Base-by-base conservation (phyloP, 2,888 invertebrate genomes). In the Drosophila fulvimacula region DNA sequence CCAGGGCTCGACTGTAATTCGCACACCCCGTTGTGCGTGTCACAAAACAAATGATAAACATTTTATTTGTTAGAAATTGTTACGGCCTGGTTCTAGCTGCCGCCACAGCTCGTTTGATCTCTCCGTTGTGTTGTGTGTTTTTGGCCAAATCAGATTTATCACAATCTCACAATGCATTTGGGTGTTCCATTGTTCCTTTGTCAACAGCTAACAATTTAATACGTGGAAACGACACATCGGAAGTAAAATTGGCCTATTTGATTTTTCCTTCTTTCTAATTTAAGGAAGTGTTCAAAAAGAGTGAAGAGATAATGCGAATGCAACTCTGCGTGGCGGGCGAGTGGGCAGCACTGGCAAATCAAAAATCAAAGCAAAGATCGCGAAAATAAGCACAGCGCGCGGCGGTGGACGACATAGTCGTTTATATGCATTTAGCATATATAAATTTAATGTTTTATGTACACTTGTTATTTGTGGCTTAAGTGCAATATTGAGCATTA, bases 31-130 rank as follows among this genome's bases (percentile, higher is more conserved):
- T 69, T 62, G 82, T 83, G 86, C 81, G 82, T 82, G 80, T 87
- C 85, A 80, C 87, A 85, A 69, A 90, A 90, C 88, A 90, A 89
- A 82, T 87, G 84, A 88, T 90, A 90, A 91, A 87, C 86, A 90
- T 81, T 81, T 79, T 82, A 79, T 81, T 89, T 88, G 82, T 82
- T 82, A 52, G 61, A 48, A 79, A 69, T 69, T 57, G 27, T 17
- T 19, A 49, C 68, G 56, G 55, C 68, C 52, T 64, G 76, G 80
- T 59, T 64, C 30, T 48, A 32, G 69, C 69, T 64, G 86, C 66
- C 62, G 83, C 75, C 46, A n/a, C 53, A 51, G n/a, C 32, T 32
- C 70, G 69, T 80, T 82, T 73, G 73, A 75, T 76, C 81, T 79
- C 65, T 71, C 17, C 73, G 77, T 82, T 85, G 39, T 85, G 64